Evolutionary conservation across 2,113 vertebrate species (phyloP).

Genomic region (Percina caprodes): DNA sequence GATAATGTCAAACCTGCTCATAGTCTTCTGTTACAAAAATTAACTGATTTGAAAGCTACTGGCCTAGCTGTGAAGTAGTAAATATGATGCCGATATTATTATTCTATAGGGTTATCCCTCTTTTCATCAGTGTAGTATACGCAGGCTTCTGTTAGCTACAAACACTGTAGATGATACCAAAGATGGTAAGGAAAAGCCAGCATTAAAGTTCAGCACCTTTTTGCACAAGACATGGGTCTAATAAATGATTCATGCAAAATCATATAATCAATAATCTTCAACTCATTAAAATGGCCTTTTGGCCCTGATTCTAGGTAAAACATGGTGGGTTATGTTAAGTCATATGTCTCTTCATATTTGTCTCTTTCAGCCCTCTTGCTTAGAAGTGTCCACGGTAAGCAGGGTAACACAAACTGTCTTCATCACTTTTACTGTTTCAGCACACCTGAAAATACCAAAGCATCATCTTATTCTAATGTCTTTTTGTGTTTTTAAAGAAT

Average conservation of each 20-base stretch:
- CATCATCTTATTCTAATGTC: neutral
- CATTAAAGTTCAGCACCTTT: slow-evolving; percentile 12
- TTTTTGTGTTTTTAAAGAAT: neutral
- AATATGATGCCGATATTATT: neutral
- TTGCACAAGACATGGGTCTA: neutral
- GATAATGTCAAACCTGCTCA: neutral
- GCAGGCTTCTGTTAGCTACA: slow-evolving; percentile 17
- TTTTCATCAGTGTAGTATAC: neutral
- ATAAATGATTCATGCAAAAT: slow-evolving; percentile 33
- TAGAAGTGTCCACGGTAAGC: neutral
- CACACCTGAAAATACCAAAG: neutral
- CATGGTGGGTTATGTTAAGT: neutral
- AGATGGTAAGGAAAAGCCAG: neutral
- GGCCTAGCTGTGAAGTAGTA: neutral
- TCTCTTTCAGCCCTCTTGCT: neutral
- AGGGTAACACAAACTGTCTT: neutral
- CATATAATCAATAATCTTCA: neutral
- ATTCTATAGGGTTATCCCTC: too few relatives aligned
- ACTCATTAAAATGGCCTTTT: neutral
- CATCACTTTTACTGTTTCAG: neutral
- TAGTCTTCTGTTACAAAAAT: neutral
- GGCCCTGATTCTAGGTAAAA: neutral
- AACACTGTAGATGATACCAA: neutral
- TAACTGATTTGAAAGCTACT: neutral
- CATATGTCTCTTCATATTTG: too few relatives aligned